A percentile compares a stretch with the other conserved stretches of the same genome.
phyloP scores from a whole-genome alignment of 2,113 vertebrate genomes.

The Ceuthmochares aereus region DNA sequence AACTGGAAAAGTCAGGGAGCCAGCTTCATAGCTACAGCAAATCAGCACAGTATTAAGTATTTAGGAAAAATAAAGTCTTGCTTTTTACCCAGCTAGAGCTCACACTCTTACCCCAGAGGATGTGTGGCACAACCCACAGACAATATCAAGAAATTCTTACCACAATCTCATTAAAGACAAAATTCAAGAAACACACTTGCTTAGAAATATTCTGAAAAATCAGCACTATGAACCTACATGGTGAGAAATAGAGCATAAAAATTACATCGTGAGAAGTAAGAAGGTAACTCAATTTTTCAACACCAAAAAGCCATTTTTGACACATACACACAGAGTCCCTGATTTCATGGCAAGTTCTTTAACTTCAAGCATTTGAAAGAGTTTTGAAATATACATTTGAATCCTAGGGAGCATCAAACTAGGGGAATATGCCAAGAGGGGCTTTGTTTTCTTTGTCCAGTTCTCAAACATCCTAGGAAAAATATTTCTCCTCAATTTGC shows the following conservation, averaged over 20 bases:
- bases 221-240: neutral
- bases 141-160: neutral
- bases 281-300: neutral
- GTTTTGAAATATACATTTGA: neutral
- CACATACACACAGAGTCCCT: accelerated
- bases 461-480: neutral
- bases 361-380: neutral
- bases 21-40: neutral
- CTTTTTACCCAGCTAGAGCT: neutral
- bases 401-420: neutral
- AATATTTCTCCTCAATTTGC: neutral
- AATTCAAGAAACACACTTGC: neutral
- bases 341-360: neutral
- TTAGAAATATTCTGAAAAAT: neutral
- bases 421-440: neutral
- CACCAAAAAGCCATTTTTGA: neutral
- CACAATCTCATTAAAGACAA: neutral
- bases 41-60: neutral
- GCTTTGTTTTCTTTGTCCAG: neutral
- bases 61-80: neutral
- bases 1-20: neutral
- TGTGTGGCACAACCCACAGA: neutral
- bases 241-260: neutral
- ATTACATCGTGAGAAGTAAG: neutral
- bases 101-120: neutral